Base-by-base conservation (phyloP, 2,888 invertebrate species). In the Pherbina coryleti region DNA sequence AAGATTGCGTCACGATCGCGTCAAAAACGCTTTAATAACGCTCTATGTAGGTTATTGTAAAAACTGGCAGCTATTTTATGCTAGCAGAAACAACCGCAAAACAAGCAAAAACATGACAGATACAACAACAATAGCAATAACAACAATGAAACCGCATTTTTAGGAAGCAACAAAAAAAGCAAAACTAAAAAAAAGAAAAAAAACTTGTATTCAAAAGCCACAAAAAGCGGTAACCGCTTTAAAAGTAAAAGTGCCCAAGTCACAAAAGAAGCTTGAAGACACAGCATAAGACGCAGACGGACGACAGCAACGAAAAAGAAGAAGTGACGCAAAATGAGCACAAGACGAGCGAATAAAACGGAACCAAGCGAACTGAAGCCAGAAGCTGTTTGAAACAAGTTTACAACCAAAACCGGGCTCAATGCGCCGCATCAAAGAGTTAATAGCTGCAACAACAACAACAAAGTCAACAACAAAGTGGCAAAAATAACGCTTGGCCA, bases 231-330 rank as follows among this genome's bases (percentile, higher is more conserved):
- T n/a, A 37, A 60, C 51, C 75, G 66, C 66, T 62, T 75, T 19
- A 75, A 75, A 75, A 75, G 75, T 75, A 75, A 75, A 75, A 75
- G 75, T 75, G 75, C 66, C 75, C 57, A 75, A 75, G 75, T 64
- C 75, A 75, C 60, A 73, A 17, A 49, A 37, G 62, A 73, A 71
- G 71, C 9, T 11, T 53, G 19, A 14, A 72, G 37, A 9, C 44
- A 19, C 31, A 67, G 22, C 37, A 5, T 19, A 67, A 34, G 60
- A 67, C 28, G 44, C 9, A 25, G 51, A 70, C 28, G 49, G 44
- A 22, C 22, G 31, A 49, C 19, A 22, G 37, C 37, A 34, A 9
- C 31, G n/a, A 7, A 37, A 19, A 67, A 31, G 19, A 71, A 55
- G 55, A 25, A 70, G n/a, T 51, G 25, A 70, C 25, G 19, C 44